phyloP scores from a whole-genome alignment of 2,797 vertebrate species.

The Pantherophis alleghaniensis region DNA sequence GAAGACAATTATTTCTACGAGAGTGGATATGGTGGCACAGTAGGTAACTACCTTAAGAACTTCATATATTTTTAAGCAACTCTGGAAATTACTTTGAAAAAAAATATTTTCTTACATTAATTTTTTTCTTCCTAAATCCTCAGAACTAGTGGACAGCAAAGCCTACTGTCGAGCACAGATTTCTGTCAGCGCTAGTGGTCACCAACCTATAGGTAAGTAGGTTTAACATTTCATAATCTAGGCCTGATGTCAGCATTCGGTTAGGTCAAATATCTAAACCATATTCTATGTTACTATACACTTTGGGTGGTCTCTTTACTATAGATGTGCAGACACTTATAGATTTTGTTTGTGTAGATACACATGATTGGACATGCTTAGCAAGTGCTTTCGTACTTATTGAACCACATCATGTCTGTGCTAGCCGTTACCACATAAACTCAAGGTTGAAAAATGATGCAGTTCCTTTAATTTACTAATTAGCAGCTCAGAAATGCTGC shows the following conservation, averaged over 20 bases:
- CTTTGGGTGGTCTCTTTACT: not conserved
- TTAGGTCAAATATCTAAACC: not conserved
- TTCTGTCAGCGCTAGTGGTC: conserved; percentile 67
- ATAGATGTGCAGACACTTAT: not conserved
- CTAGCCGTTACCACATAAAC: not conserved
- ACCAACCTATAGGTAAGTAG: conserved; percentile 73
- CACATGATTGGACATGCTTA: not conserved
- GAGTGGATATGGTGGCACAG: conserved; percentile 77
- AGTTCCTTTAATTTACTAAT: not conserved
- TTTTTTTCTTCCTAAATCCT: conserved; percentile 34
- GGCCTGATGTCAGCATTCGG: not conserved
- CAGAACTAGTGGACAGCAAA: conserved; percentile 78
- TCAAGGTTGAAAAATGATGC: not conserved
- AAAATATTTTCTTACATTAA: conserved; percentile 23
- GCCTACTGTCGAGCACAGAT: conserved; percentile 75
- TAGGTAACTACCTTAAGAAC: conserved; percentile 73
- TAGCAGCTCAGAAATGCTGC: not conserved
- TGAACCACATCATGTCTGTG: not conserved
- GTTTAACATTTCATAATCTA: conserved; percentile 37
- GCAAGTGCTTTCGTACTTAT: not conserved
- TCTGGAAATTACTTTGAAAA: conserved; percentile 14
- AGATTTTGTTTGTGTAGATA: not conserved
- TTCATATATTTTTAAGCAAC: conserved; percentile 11
- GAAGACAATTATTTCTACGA: conserved; percentile 78
- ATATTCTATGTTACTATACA: not conserved